These are phyloP conservation scores for Smithornis capensis DNA, from an alignment of 2,113 vertebrate genomes.

Conservation along the genomic window DNA sequence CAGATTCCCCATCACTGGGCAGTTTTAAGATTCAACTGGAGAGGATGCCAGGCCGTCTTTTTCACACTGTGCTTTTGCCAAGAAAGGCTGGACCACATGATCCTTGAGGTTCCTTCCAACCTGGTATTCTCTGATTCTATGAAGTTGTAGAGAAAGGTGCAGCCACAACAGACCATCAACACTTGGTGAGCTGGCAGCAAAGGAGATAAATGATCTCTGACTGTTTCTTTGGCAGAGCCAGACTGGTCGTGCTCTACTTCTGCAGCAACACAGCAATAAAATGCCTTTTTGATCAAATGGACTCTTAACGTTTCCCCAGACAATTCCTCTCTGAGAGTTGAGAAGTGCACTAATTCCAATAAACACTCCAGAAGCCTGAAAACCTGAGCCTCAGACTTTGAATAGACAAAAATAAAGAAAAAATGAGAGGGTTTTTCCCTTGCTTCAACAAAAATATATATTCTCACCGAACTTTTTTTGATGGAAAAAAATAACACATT, in stretches of 20 bases:
- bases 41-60: not conserved
- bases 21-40: not conserved
- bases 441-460: not conserved
- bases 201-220: not conserved
- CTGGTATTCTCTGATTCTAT: not conserved
- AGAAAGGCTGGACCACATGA: not conserved
- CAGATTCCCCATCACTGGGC: not conserved
- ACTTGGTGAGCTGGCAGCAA: not conserved
- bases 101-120: not conserved
- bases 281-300: not conserved
- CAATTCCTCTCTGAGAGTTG: not conserved
- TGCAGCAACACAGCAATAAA: not conserved
- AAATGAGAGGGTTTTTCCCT: constrained; percentile 6
- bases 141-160: not conserved
- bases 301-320: not conserved
- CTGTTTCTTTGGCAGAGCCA: not conserved
- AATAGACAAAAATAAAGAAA: constrained; percentile 15
- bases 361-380: not conserved
- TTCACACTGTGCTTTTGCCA: not conserved
- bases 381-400: not conserved
- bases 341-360: not conserved
- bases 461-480: not conserved
- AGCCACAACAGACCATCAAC: not conserved
- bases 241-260: not conserved
- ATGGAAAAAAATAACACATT: not conserved